Percentiles rank a stretch among this genome's conserved stretches.
Evolutionary conservation across 2,797 vertebrate genomes (phyloP).

Genomic region (Triplophysa bombifrons): DNA sequence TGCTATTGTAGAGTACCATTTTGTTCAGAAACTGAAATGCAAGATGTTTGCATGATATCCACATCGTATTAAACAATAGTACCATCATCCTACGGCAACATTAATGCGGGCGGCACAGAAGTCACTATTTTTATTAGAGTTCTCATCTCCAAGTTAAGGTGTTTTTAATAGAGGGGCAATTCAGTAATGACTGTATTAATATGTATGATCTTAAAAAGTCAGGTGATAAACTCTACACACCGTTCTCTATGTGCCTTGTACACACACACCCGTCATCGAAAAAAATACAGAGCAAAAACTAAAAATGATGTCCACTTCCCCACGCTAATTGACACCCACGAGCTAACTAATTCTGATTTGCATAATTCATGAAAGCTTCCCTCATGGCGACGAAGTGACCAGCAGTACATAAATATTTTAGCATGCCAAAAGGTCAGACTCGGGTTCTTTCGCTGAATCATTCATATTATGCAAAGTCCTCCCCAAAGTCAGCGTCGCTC

Average conservation of each 20-base stretch:
- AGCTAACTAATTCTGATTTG: conserved; percentile 70
- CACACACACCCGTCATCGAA: conserved; percentile 2
- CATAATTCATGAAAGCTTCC: conserved; percentile 66
- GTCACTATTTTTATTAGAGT: conserved; percentile 20
- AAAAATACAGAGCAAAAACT: conserved; percentile 37
- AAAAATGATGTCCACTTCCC: conserved; percentile 56
- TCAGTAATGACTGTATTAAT: conserved; percentile 60
- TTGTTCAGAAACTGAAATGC: conserved; percentile 7
- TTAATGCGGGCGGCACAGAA: conserved; percentile 1
- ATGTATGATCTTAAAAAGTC: conserved; percentile 61
- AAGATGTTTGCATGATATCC: not conserved
- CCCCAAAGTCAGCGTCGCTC: conserved; percentile 63
- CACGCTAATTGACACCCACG: conserved; percentile 65
- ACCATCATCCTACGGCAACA: not conserved
- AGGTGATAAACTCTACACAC: conserved; percentile 39
- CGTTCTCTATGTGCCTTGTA: conserved; percentile 7
- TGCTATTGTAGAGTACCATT: not conserved
- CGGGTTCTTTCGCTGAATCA: conserved; percentile 58
- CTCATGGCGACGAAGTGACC: conserved; percentile 62
- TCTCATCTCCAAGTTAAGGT: conserved; percentile 2
- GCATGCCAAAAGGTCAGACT: conserved; percentile 66
- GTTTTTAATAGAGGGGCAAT: conserved; percentile 31
- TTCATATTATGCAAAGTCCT: conserved; percentile 65
- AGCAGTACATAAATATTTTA: conserved; percentile 69
- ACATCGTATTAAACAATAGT: conserved; percentile 11